Conservation (phyloP, 2,797 vertebrate genomes). For the Caiman crocodilus region DNA sequence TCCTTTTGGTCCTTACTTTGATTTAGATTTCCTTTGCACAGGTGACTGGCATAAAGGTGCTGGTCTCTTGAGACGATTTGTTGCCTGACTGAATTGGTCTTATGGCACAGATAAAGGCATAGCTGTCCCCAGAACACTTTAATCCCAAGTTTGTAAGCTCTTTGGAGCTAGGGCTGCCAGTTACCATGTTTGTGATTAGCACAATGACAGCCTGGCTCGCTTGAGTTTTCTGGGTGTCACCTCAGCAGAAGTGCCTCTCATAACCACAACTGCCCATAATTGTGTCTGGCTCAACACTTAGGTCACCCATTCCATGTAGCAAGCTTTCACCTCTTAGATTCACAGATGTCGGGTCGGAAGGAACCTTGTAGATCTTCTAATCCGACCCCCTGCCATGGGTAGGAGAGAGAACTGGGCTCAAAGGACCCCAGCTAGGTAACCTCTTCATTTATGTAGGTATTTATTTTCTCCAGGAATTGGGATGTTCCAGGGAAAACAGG, state of each 20-base stretch:
- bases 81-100: conserved; percentile 11
- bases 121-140: neutral
- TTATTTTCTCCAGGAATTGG: neutral
- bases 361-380: too few relatives aligned
- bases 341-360: too few relatives aligned
- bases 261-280: neutral
- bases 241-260: neutral
- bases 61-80: conserved; percentile 31
- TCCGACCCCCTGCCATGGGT: too few relatives aligned
- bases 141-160: neutral
- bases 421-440: too few relatives aligned
- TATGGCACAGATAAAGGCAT: neutral
- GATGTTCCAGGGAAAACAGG: neutral
- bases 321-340: neutral
- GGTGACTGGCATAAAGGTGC: neutral
- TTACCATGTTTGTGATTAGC: neutral
- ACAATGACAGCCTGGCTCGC: neutral
- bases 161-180: neutral
- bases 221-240: neutral
- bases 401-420: too few relatives aligned
- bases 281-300: neutral
- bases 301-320: conserved; percentile 8
- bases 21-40: conserved; percentile 23
- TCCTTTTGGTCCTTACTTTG: conserved; percentile 50
- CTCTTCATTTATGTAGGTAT: too few relatives aligned